Evolutionary conservation across 2,888 invertebrate genomes (phyloP).

Genomic region (Mythimna vitellina): DNA sequence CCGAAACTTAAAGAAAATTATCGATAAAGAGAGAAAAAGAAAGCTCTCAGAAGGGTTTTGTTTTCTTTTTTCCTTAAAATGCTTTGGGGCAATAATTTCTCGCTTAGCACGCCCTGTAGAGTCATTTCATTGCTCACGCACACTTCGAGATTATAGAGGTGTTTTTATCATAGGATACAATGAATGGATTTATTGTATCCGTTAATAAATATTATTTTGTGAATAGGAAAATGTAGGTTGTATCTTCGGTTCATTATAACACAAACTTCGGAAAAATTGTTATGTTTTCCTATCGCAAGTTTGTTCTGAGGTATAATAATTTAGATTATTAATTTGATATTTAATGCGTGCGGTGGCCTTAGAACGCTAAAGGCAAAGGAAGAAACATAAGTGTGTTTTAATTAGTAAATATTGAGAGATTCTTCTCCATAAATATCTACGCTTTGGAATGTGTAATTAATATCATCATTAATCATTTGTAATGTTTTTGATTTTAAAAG

Average conservation of each 20-base stretch:
- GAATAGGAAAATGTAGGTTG: conserved; percentile 62
- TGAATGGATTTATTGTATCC: conserved; percentile 74
- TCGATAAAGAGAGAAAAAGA: conserved; percentile 58
- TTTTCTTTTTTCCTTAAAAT: conserved; percentile 79
- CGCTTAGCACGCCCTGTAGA: conserved; percentile 82
- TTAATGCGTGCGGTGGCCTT: neutral
- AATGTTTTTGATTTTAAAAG: no score
- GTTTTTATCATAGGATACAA: conserved; percentile 73
- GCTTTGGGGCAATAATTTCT: conserved; percentile 79
- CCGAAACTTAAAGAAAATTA: conserved; percentile 62
- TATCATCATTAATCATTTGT: no score
- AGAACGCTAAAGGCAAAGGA: no score
- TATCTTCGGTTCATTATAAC: conserved; percentile 55
- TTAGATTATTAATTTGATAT: neutral
- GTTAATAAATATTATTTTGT: conserved; percentile 71
- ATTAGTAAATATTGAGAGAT: no score
- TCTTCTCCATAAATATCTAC: no score
- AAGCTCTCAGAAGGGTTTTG: conserved; percentile 71
- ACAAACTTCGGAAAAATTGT: conserved; percentile 23
- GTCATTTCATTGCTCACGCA: conserved; percentile 78
- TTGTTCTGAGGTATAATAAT: conserved; percentile 4
- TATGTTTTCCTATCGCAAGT: neutral
- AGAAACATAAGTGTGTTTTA: no score
- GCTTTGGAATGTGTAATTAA: no score
- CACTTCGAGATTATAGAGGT: conserved; percentile 74